A percentile compares a stretch with the other conserved stretches of the same genome.
Evolutionary conservation across 2,113 vertebrate species (phyloP).

Genomic region (Microcebus murinus): DNA sequence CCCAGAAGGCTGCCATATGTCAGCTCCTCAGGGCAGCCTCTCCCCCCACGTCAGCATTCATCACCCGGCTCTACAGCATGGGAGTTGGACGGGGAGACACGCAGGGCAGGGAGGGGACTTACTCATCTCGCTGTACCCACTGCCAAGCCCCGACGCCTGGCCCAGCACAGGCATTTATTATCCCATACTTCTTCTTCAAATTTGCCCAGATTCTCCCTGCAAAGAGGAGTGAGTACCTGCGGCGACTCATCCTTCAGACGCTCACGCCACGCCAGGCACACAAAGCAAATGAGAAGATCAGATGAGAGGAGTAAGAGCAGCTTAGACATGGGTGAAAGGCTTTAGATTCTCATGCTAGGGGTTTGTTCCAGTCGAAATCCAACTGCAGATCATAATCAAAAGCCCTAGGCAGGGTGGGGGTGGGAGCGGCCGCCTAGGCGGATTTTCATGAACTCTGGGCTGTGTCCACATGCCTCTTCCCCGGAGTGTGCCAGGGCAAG

Average conservation of each 20-base stretch:
- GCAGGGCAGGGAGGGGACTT: background rate
- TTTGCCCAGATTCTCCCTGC: background rate
- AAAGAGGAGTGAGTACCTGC: background rate
- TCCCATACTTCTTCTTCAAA: background rate
- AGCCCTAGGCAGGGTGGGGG: background rate
- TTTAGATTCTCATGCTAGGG: background rate
- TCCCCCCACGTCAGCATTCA: background rate
- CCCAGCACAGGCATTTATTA: background rate
- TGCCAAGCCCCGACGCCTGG: background rate
- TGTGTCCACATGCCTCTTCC: background rate
- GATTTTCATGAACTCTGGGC: background rate
- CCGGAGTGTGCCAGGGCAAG: background rate
- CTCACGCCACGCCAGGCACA: background rate
- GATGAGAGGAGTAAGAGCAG: background rate
- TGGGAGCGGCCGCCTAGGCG: rapidly evolving
- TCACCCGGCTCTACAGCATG: background rate
- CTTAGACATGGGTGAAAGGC: conserved; percentile 16
- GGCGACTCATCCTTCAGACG: background rate
- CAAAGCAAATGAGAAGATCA: background rate
- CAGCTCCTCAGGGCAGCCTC: background rate
- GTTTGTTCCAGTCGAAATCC: conserved; percentile 40
- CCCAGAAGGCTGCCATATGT: background rate
- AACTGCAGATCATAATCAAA: background rate
- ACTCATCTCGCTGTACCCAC: background rate
- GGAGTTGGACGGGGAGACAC: background rate